These are phyloP conservation scores for Meleagris gallopavo DNA, from an alignment of 2,113 vertebrate species.

Conservation along the genomic window DNA sequence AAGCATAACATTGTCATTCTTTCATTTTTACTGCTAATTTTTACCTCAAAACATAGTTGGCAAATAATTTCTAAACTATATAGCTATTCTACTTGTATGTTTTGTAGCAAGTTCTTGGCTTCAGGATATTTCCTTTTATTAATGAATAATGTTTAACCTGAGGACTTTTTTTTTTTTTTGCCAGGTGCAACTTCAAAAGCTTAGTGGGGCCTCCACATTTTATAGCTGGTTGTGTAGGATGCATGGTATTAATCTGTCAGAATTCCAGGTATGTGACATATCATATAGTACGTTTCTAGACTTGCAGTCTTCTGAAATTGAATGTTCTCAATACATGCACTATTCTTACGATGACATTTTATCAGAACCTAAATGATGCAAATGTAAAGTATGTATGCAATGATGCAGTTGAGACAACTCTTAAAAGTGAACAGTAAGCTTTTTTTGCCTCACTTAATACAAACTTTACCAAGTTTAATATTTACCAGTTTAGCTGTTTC, in stretches of 20 bases:
- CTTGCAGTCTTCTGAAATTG: slow-evolving; percentile 54
- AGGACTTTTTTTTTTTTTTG: neutral
- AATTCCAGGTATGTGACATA: slow-evolving; percentile 68
- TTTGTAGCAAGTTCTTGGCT: slow-evolving; percentile 45
- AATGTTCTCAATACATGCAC: neutral
- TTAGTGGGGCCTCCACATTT: slow-evolving; percentile 37
- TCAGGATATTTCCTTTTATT: slow-evolving; percentile 6
- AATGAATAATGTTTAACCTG: slow-evolving; percentile 28
- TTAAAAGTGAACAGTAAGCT: neutral
- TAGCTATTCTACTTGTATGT: neutral
- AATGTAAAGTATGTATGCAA: neutral
- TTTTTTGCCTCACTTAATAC: neutral
- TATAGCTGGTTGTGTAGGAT: neutral
- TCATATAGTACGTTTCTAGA: slow-evolving; percentile 23
- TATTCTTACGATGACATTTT: neutral
- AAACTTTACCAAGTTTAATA: neutral
- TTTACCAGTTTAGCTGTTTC: neutral
- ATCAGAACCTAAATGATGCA: neutral
- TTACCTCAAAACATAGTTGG: neutral
- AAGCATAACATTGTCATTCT: neutral
- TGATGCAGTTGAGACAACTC: neutral
- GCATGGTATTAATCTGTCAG: slow-evolving; percentile 24
- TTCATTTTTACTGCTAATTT: slow-evolving; percentile 11
- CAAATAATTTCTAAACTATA: slow-evolving; percentile 27
- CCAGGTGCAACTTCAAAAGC: slow-evolving; percentile 62